A percentile compares a stretch with the other conserved stretches of the same genome.
phyloP scores from a whole-genome alignment of 2,113 vertebrate species.

The Anser cygnoides region DNA sequence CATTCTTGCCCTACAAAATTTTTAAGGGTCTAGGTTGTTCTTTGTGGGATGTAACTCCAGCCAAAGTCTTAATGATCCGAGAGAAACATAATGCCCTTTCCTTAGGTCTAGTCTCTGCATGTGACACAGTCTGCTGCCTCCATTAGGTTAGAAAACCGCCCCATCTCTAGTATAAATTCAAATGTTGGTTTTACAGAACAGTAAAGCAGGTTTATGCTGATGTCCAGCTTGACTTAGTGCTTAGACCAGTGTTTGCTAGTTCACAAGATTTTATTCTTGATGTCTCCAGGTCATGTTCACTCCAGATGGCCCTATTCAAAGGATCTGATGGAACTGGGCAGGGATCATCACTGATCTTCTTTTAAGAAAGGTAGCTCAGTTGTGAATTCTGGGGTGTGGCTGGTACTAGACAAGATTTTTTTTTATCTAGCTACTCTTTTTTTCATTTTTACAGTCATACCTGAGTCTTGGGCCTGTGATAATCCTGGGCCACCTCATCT shows the following conservation, averaged over 20 bases:
- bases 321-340: neutral
- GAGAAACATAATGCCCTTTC: neutral
- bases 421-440: neutral
- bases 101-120: no score
- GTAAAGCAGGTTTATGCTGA: neutral
- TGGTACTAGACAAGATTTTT: neutral
- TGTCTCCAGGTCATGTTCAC: fast-evolving
- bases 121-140: neutral
- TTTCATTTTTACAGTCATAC: neutral
- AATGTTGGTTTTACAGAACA: neutral
- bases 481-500: neutral
- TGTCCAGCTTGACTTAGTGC: neutral
- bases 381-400: neutral
- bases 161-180: neutral
- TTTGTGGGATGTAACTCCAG: neutral
- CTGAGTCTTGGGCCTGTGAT: neutral
- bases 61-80: neutral
- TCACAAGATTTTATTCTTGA: neutral
- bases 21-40: fast-evolving
- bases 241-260: neutral
- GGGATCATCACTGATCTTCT: neutral
- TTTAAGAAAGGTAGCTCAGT: neutral
- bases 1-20: no score
- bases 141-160: neutral
- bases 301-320: neutral